Base-by-base conservation (phyloP, 2,888 invertebrate genomes). In the Drosophila subquinaria region DNA sequence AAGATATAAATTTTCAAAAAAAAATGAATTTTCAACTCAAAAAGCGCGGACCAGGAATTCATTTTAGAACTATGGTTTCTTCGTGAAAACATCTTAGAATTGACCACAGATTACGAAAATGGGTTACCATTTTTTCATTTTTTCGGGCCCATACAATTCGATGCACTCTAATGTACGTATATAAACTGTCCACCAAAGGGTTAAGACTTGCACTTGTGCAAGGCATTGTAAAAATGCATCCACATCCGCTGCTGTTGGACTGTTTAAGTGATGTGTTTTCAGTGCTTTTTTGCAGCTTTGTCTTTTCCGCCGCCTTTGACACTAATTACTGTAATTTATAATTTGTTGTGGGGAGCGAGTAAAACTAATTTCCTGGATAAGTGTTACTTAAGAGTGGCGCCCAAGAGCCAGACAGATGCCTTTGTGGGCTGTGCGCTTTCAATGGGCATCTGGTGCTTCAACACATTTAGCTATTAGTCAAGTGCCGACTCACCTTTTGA, bases 271-370 rank as follows among this genome's bases (percentile, higher is more conserved):
- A 50, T 62, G 38, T 62, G 33, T 67, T 47, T 50, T 30, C 59
- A 51, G 27, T 43, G 38, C 36, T 23, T 38, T 61, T 61, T 56
- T 68, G 11, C 40, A 52, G 33, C 68, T 17, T 60, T 43, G 20
- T 51, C 3, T 20, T 35, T 3, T 4, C 10, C 60, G 63, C 15
- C n/a, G 56, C 45, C 68, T 65, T 48, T 68, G 64, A 48, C 73
- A 77, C 75, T 82, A 83, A 83, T 83, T 83, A 69, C 73, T 66
- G 38, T 59, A 67, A 77, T 66, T 64, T 61, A 40, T 62, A 53
- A 79, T 68, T 66, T 66, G 62, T 59, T 43, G 62, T 51, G 64
- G 68, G 76, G 56, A 75, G 62, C 38, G 15, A 38, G 55, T 17
- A 1, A 53, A 70, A 82, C 73, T 73, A 64, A 82, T 80, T 71